Conservation (phyloP, 2,888 invertebrate genomes). For the Acanthopleura granulata region DNA sequence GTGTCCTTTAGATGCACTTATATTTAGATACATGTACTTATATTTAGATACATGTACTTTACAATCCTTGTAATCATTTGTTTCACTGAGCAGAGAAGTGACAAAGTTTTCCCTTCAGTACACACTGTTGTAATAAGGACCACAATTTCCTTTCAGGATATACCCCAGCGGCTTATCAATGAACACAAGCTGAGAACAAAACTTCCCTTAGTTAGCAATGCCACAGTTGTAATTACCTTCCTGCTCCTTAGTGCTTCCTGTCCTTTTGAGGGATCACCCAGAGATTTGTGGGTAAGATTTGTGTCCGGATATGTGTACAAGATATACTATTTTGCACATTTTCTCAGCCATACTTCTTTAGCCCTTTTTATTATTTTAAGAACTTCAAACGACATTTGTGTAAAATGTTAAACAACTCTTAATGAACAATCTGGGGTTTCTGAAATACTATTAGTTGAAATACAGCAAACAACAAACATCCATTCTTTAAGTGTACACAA, state of each 20-base stretch:
- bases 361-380: too few species aligned
- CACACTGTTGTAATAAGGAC: too few species aligned
- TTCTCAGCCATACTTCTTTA: neutral
- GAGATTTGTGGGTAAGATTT: conserved; percentile 28
- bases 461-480: neutral
- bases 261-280: conserved; percentile 11
- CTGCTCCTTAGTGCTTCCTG: conserved; percentile 22
- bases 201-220: conserved; percentile 23
- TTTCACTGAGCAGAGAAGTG: too few species aligned
- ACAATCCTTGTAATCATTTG: neutral
- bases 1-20: too few species aligned
- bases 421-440: too few species aligned
- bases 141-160: conserved; percentile 2
- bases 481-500: neutral
- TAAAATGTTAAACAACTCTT: too few species aligned
- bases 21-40: neutral
- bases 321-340: neutral
- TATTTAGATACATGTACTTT: neutral
- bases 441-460: too few species aligned
- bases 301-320: neutral
- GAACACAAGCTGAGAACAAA: conserved; percentile 1
- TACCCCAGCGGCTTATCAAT: neutral
- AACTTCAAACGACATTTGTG: too few species aligned
- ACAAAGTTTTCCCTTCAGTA: too few species aligned
- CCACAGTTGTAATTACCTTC: conserved; percentile 8